phyloP scores from a whole-genome alignment of 1,140 invertebrate genomes.

The Ceratina australensis region DNA sequence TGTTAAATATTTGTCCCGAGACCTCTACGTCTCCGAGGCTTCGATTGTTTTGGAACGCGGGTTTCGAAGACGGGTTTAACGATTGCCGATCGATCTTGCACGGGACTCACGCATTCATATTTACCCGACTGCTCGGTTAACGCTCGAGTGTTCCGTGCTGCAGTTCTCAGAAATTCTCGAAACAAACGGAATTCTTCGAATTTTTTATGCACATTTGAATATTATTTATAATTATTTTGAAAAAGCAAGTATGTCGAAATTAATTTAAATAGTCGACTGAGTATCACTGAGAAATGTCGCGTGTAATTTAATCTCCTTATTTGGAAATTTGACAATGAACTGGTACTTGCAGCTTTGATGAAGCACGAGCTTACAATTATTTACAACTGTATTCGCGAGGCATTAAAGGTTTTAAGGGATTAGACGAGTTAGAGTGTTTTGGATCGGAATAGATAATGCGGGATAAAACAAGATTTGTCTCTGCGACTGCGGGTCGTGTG shows the following conservation, averaged over 20 bases:
- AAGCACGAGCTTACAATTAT: too few relatives aligned
- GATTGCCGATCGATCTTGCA: not conserved
- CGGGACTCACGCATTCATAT: not conserved
- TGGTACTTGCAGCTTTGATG: too few relatives aligned
- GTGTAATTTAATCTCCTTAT: too few relatives aligned
- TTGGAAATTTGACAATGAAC: too few relatives aligned
- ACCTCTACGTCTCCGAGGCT: conserved; percentile 7
- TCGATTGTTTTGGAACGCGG: conserved; percentile 19
- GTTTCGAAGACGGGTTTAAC: conserved; percentile 16
- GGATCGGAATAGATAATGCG: not conserved
- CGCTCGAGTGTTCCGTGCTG: not conserved
- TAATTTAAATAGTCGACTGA: not conserved
- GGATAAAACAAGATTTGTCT: not conserved
- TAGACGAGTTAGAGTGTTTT: not conserved
- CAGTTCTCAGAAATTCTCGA: too few relatives aligned
- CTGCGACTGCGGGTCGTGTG: not conserved
- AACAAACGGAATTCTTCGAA: not conserved
- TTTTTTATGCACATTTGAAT: not conserved
- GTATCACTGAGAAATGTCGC: not conserved
- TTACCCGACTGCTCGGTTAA: not conserved
- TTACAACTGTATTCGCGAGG: too few relatives aligned
- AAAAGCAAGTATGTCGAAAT: too few relatives aligned
- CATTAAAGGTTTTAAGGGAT: not conserved
- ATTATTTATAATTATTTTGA: not conserved
- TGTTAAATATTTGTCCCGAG: conserved; percentile 23